Conservation (phyloP, 2,797 vertebrate species). For the Pipistrellus kuhlii region DNA sequence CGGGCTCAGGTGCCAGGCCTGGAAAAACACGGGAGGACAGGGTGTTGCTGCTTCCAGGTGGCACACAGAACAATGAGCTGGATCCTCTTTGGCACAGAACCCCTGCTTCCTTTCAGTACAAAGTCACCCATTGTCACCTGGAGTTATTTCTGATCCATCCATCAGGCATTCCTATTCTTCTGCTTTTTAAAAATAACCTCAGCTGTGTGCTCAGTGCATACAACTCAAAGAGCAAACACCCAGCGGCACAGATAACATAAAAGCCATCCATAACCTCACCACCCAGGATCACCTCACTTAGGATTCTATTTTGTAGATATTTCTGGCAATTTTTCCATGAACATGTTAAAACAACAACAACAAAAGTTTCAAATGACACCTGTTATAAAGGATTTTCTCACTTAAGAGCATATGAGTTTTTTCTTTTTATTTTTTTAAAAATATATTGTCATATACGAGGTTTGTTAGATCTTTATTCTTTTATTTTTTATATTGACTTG, state of each 20-base stretch:
- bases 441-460: neutral
- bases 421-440: neutral
- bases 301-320: neutral
- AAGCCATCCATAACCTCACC: neutral
- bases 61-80: neutral
- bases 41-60: neutral
- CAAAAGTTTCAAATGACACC: conserved; percentile 11
- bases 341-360: neutral
- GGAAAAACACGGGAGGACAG: neutral
- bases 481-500: neutral
- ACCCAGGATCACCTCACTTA: neutral
- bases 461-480: neutral
- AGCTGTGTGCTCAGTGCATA: conserved; percentile 9
- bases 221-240: conserved; percentile 1
- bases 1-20: neutral
- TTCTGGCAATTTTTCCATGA: conserved; percentile 17
- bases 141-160: conserved; percentile 22
- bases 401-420: neutral
- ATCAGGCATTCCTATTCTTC: neutral
- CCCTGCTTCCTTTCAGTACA: neutral
- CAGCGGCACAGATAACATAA: conserved; percentile 43
- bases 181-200: conserved; percentile 45
- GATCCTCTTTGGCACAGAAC: neutral
- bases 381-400: neutral
- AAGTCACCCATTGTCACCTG: neutral